Conservation (phyloP, 1,140 invertebrate species). For the Maconellicoccus hirsutus region DNA sequence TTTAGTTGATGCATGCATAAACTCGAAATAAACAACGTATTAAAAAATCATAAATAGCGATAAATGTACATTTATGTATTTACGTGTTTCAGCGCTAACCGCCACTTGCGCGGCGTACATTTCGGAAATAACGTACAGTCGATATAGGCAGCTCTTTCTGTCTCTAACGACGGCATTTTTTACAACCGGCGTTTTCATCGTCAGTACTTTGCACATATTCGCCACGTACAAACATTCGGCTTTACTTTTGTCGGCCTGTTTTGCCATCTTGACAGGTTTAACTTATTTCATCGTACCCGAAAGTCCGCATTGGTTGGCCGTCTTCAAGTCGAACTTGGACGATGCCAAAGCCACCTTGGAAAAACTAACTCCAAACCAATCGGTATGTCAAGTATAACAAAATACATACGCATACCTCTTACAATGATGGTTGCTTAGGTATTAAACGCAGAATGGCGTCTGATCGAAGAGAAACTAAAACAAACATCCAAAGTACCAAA, state of each 20-base stretch:
- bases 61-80: neutral
- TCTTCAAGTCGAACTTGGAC: neutral
- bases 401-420: neutral
- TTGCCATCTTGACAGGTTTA: neutral
- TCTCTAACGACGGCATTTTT: neutral
- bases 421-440: neutral
- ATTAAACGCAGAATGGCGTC: neutral
- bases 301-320: conserved; percentile 5
- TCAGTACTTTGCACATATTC: neutral
- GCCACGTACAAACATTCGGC: neutral
- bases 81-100: neutral
- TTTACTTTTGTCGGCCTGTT: neutral
- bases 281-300: neutral
- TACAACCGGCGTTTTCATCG: neutral
- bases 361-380: neutral
- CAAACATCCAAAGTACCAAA: neutral
- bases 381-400: neutral
- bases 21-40: too few species aligned
- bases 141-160: neutral
- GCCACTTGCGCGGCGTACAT: neutral
- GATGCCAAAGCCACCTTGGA: neutral
- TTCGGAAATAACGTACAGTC: neutral
- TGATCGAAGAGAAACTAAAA: neutral
- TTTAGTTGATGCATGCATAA: too few species aligned
- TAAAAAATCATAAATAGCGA: too few species aligned